Evolutionary conservation across 2,888 invertebrate genomes (phyloP).

Genomic region (Nomada flava): DNA sequence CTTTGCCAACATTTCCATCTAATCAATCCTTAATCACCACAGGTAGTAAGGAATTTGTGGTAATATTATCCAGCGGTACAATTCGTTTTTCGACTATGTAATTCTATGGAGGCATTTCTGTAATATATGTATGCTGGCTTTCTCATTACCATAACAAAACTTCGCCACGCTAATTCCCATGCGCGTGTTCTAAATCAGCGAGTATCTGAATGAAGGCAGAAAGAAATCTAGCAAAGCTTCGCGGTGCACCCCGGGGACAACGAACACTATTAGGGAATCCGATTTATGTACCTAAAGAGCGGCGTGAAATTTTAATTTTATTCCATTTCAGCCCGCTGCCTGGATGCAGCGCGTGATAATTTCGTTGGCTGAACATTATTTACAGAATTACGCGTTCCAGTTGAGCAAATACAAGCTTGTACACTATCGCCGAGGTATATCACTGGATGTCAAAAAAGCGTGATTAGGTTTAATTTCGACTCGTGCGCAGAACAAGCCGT

Average conservation of each 20-base stretch:
- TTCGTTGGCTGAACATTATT: constrained; percentile 12
- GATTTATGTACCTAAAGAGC: constrained; percentile 26
- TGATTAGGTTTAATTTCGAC: constrained; percentile 36
- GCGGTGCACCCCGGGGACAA: constrained; percentile 4
- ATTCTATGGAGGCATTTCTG: constrained; percentile 1
- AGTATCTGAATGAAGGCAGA: background rate
- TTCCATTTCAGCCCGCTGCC: constrained; percentile 3
- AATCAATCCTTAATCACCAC: background rate
- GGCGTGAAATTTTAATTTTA: constrained; percentile 32
- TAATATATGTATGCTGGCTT: background rate
- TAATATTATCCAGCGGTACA: background rate
- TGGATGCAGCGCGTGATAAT: constrained; percentile 15
- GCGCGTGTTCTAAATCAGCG: background rate
- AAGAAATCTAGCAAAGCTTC: background rate
- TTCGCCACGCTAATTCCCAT: background rate
- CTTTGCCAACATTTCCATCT: too few species aligned
- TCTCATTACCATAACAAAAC: constrained; percentile 25
- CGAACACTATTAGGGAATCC: constrained; percentile 19
- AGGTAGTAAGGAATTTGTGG: background rate
- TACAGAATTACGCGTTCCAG: constrained; percentile 14
- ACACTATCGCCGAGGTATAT: constrained; percentile 1
- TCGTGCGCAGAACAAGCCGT: constrained; percentile 2
- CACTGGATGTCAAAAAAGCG: constrained; percentile 40
- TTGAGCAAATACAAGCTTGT: constrained; percentile 16
- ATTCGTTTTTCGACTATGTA: background rate